Base-by-base conservation (phyloP, 2,113 vertebrate genomes). In the Neoarius graeffei region DNA sequence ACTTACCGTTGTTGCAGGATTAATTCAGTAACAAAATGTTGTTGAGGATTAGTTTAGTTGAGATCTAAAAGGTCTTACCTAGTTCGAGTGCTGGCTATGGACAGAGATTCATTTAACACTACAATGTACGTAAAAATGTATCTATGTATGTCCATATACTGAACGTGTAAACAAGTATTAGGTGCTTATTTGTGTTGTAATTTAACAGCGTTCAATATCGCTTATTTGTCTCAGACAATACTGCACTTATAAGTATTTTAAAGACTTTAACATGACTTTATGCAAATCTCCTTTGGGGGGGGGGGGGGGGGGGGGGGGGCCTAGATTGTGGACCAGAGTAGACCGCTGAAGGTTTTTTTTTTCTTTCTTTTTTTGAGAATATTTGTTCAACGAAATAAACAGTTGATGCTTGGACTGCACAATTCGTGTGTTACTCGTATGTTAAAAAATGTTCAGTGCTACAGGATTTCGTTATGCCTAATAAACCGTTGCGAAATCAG, bases 401-500 rank as follows among this genome's bases (percentile, higher is more conserved):
- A 89, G 54, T 60, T 62, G 17, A 17, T 60, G 59, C 69, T 64
- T 73, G 27, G 52, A 86, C 69, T 52, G 84, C 57, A 76, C 67
- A 82, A 17, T 77, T 69, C 76, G 14, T 27, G 42, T 30, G 59
- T 86, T 66, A 48, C 50, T 69, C 6, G 27, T 48, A 35, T 89
- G 64, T 50, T 66, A n/a, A 60, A 73, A 69, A 30, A 62, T 59
- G 48, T 83, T 64, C 14, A 82, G 73, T 87, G 74, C 76, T 76
- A 57, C 67, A 7, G 52, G 27, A 79, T 80, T 67, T 84, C 25
- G n/a, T 25, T 42, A 85, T 50, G 85, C 62, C 62, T 92, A 91
- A 90, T 94, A 93, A 94, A 93, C 90, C 88, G 81, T 94, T 95
- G 94, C 90, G 92, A 96, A 96, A 97, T 69, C 59, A 94, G 95